These are phyloP conservation scores for Eulacestoma nigropectus DNA, from an alignment of 2,113 vertebrate genomes.

Conservation along the genomic window DNA sequence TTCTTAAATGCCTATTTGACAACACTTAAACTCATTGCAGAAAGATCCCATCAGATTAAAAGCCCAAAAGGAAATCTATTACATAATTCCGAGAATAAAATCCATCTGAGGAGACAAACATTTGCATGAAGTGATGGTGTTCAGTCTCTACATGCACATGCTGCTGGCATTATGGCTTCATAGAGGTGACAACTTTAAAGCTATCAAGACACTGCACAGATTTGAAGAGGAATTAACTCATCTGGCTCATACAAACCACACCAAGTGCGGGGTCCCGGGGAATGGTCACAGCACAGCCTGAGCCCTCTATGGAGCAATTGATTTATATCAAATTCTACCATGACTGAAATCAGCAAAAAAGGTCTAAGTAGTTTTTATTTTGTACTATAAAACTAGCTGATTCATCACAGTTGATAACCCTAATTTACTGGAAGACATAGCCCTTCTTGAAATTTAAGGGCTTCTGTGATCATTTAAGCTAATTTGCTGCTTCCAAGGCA, in stretches of 20 bases:
- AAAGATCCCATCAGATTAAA: not conserved
- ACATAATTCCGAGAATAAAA: not conserved
- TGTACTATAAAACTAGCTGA: not conserved
- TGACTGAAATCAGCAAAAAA: not conserved
- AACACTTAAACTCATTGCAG: not conserved
- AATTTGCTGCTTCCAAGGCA: not conserved
- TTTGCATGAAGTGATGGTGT: not conserved
- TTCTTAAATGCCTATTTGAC: not conserved
- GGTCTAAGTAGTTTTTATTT: not conserved
- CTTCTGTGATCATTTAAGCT: not conserved
- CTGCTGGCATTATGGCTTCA: not conserved
- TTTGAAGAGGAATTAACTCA: not conserved
- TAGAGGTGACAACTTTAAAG: not conserved
- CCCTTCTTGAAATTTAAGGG: not conserved
- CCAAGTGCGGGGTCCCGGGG: rapidly evolving
- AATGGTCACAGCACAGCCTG: not conserved
- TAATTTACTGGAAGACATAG: not conserved
- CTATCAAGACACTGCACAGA: not conserved
- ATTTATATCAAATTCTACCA: not conserved
- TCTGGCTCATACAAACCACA: not conserved
- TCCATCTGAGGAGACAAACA: not conserved
- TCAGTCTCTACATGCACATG: rapidly evolving
- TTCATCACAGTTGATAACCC: not conserved
- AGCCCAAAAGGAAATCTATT: not conserved
- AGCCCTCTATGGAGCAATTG: not conserved